Evolutionary conservation across 2,888 invertebrate species (phyloP), one percentile per base, ranked within the genome.

Genomic region (Lymantria monacha): DNA sequence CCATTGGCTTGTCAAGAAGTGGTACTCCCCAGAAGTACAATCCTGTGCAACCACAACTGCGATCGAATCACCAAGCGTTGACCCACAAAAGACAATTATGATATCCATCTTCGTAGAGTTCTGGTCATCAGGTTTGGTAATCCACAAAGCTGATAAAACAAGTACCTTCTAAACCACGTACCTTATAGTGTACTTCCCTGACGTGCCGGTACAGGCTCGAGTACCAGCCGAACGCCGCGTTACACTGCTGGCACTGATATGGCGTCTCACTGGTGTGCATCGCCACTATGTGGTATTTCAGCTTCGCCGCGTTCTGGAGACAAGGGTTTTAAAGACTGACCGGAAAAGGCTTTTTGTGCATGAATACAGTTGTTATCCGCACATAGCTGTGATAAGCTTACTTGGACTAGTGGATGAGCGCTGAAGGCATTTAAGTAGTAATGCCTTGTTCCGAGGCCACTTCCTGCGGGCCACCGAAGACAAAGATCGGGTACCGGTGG

Each of bases 151-250:
- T 22, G 22, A 22, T 3, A 22, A 3, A 5, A 22, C 15, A 41
- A 12, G 41, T 14, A 13, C 9, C 41, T 10, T 22, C 22, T 3
- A 22, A 22, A 22, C 15, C 10, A 45, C 15, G 15, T 11, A 87
- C 89, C 87, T 88, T 87, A 51, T 87, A 81, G 57, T 90, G 90
- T 49, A 90, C 85, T 60, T 90, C 89, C 0, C 83, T 30, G 9
- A 82, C 73, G 62, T 90, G 90, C 0, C 90, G 49, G 74, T 90
- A 90, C 1, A 90, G 76, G n/a, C 81, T 81, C 49, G 87, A 86
- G 78, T 89, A 88, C 90, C 90, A 90, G 15, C 86, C 84, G 74
- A 90, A 90, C 49, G 86, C 79, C 22, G 87, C 87, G 47, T 54
- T 57, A 58, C 91, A 91, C 33, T 79, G 78, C 15, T 57, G 66